Base-by-base conservation (phyloP, 1,140 invertebrate species). In the Papilio dardanus region DNA sequence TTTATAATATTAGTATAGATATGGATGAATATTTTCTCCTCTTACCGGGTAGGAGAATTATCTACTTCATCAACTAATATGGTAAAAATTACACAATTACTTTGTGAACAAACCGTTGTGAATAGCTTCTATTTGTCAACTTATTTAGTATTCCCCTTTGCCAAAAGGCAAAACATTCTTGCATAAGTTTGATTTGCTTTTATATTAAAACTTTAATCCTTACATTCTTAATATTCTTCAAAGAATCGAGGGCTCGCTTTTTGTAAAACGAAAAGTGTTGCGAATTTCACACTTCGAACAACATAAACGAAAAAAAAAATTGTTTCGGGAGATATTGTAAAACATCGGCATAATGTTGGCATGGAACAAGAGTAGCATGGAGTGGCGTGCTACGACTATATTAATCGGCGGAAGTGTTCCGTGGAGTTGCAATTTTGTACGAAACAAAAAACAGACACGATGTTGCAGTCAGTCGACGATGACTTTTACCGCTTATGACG, bases 281-380 rank as follows among this genome's bases (percentile, higher is more conserved):
- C 79, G 79, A 83, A 85, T 81, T 85, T 84, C 77, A 80, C 84
- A 88, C 83, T 82, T 83, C 77, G 33, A 69, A 40, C 77, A 73
- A 79, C 78, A 67, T 75, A 74, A 77, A 77, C 74, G 73, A 76
- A 71, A 67, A 78, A 74, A 37, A 84, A 83, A 83, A 82, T 77
- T 74, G 54, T 75, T 66, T 65, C 74, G 31, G 50, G 73, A 31
- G 71, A 71, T 69, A 81, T 79, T 79, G 79, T 77, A 81, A 82
- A 80, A 82, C 79, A 81, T 77, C 21, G 54, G 12, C n/a, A 50
- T 50, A 21, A 50, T 19, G 46, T 50, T 19, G 46, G 46, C 24
- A 62, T 62, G 54, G 75, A 79, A 81, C 77, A 82, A 46, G 81
- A 80, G n/a, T 76, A 65, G 74, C 75, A 66, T 74, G 69, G 81